Base-by-base conservation (phyloP, 2,113 vertebrate species). In the Gopherus evgoodei region DNA sequence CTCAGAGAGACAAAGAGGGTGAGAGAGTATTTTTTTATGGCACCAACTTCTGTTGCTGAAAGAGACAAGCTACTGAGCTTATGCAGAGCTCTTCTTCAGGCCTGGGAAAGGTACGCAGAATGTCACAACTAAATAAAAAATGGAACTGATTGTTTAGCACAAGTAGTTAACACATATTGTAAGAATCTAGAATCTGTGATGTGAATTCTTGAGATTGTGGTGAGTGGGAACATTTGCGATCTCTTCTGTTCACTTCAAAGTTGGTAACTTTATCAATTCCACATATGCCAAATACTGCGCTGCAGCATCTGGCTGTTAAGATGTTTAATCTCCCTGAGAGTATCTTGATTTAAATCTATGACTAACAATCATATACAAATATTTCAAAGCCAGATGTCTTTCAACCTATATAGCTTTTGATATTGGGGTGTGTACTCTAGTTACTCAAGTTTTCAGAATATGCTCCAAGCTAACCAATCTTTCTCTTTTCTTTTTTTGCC, bases 261-360 rank as follows among this genome's bases (percentile, higher is more conserved):
- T 96, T 78, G 2, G 83, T 96, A 96, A 96, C 78, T 98, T 97
- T 88, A 95, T 97, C 92, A 94, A 86, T 57, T 96, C 62, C 54
- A 2, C 91, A 17, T 86, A 84, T 86, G 95, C 93, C 91, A 98
- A 96, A 81, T 69, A 94, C 86, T 49, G 44, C 90, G 91, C 93
- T 95, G 76, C 69, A 96, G 95, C 98, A 97, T 97, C 97, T 98
- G 97, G 88, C 84, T 96, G 29, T 93, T 96, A 97, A 98, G 83
- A 94, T 97, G 91, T 97, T 98, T 96, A 93, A 95, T 96, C 86
- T 98, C 75, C 87, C 86, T 94, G 93, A 87, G 88, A 97, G 42
- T 95, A 94, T 96, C 91, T 95, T 94, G 93, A 57, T 97, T 97
- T 96, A 97, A 97, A 96, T 94, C 93, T 42, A 92, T 92, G 85